Base-by-base conservation (phyloP, 2,888 invertebrate species). In the Taenaris catops region DNA sequence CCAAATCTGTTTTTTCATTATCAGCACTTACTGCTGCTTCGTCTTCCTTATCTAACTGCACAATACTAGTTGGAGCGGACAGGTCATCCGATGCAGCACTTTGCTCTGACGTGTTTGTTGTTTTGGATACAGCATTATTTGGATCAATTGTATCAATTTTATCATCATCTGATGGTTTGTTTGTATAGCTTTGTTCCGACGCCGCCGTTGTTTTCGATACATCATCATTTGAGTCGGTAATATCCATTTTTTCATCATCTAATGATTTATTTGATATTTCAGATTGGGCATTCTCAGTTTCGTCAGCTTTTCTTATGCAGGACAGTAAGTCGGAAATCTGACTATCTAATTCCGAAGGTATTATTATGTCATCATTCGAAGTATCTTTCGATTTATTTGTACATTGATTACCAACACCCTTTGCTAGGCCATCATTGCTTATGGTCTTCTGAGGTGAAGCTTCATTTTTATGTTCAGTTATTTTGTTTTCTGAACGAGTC, bases 321-420 rank as follows among this genome's bases (percentile, higher is more conserved):
- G 59, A 41, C 0, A 79, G 51, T n/a, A 81, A 48, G 17, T 73
- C 67, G 1, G 44, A 48, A 10, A 78, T 78, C 46, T 79, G 75
- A 2, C 55, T 47, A 10, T 78, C 72, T 1, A 79, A 41, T 10
- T 44, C 57, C 4, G 38, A 20, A 8, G n/a, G 2, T 23, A 31
- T 2, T 31, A 31, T 23, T 2, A 23, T 16, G 7, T 17, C 17
- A 3, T 2, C 3, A 3, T 2, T 14, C 4, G 4, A 14, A 4
- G 14, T 4, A 14, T 14, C 14, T 1, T 1, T 8, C 10, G 11
- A 19, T 21, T 9, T 20, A 6, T 21, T 3, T n/a, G n/a, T n/a
- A n/a, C n/a, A n/a, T n/a, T n/a, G n/a, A n/a, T n/a, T n/a, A n/a
- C n/a, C n/a, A n/a, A n/a, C n/a, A n/a, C n/a, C n/a, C n/a, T n/a